Evolutionary conservation across 2,113 vertebrate species (phyloP), one percentile per base, ranked within the genome.

Genomic region (Pristiophorus japonicus): DNA sequence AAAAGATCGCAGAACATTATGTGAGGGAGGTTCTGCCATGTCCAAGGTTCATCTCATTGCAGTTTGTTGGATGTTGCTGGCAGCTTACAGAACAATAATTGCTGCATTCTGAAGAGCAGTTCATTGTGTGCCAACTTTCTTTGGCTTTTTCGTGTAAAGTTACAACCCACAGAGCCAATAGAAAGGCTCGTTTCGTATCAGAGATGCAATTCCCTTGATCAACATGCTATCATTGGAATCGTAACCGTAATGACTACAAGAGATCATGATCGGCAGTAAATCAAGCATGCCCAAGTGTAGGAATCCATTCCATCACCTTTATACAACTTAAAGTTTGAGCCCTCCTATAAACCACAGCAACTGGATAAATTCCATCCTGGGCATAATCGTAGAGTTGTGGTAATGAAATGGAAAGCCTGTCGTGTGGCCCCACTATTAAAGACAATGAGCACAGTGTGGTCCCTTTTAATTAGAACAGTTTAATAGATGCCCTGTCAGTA

Each of bases 361-460:
- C 18, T 4, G 4, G 12, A 92, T 92, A 63, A 38, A 92, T 38
- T 63, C 30, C 59, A 63, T 22, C 78, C 38, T 1, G 16, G 38
- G 20, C 38, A 42, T 81, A 42, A 81, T 81, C 4, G 38, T 42
- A 81, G 78, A 16, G 45, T 81, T 81, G 38, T 81, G 78, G 78
- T 81, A 81, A 81, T 20, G 78, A 81, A 81, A 45, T 5, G 5
- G 5, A 38, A 63, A 63, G 34, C 6, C n/a, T 92, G 88, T 92
- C 34, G 20, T 38, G 16, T 62, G 88, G 34, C 4, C 59, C 11
- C 34, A 3, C 88, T 20, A 62, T 34, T n/a, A 20, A n/a, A 38
- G 59, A 92, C 62, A 62, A n/a, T 90, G 27, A 59, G 88, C 88
- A 65, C 59, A 92, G 88, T 90, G 87, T 90, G 51, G 55, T 90